Evolutionary conservation across 2,797 vertebrate genomes (phyloP).

Genomic region (Enteromius treurensis): DNA sequence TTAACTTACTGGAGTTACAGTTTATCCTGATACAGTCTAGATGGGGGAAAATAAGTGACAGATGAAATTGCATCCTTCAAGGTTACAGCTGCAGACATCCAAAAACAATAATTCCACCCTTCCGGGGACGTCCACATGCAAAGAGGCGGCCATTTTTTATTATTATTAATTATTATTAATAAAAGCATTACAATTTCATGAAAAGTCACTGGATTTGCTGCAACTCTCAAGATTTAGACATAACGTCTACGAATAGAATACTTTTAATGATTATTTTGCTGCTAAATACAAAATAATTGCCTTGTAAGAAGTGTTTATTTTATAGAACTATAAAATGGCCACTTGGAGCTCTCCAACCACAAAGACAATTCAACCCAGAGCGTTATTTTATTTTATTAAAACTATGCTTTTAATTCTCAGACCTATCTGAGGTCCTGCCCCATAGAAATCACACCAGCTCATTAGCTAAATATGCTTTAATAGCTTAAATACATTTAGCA

Average conservation of each 20-base stretch:
- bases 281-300: background rate
- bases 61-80: conserved; percentile 99
- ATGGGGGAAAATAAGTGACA: conserved; percentile 99
- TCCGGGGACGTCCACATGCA: conserved; percentile 99
- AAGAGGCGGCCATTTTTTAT: conserved; percentile 91
- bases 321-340: conserved; percentile 91
- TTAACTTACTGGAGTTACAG: conserved; percentile 99
- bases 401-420: conserved; percentile 23
- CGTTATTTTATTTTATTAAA: conserved; percentile 61
- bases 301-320: conserved; percentile 2
- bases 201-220: conserved; percentile 22
- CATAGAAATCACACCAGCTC: conserved; percentile 71
- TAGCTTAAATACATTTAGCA: conserved; percentile 70
- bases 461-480: conserved; percentile 73
- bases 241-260: background rate
- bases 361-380: conserved; percentile 89
- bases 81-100: conserved; percentile 99
- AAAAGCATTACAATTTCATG: conserved; percentile 21
- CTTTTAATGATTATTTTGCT: conserved; percentile 3
- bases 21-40: conserved; percentile 99
- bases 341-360: conserved; percentile 94
- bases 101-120: conserved; percentile 99
- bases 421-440: conserved; percentile 58
- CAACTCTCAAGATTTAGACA: background rate
- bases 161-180: background rate